These are phyloP conservation scores for Tetrapedia diversipes DNA, from an alignment of 2,888 invertebrate species.

Conservation along the genomic window DNA sequence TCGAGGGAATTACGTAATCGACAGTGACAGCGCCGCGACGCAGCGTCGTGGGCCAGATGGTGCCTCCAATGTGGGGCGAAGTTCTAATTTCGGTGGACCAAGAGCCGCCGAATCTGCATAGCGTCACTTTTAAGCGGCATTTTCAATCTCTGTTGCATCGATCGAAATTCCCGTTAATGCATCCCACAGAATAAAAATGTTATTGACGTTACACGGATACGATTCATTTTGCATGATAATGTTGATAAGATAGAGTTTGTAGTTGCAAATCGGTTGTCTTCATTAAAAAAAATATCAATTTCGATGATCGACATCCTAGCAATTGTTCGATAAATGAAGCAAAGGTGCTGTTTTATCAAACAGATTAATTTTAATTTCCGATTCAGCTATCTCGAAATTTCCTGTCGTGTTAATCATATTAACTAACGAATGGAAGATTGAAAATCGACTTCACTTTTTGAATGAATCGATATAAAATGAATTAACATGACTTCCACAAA, in stretches of 20 bases:
- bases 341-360: not conserved
- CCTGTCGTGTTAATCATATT: no score
- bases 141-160: conserved; percentile 44
- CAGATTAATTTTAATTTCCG: no score
- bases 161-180: conserved; percentile 22
- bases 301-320: not conserved
- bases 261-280: not conserved
- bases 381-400: no score
- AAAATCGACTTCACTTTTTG: no score
- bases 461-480: no score
- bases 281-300: not conserved
- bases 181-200: conserved; percentile 9
- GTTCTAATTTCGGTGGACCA: conserved; percentile 76
- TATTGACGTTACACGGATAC: no score
- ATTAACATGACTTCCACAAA: no score
- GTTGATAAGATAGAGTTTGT: not conserved
- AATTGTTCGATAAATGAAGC: not conserved
- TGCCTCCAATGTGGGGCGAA: conserved; percentile 66
- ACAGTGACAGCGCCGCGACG: conserved; percentile 60
- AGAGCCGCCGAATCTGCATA: conserved; percentile 54
- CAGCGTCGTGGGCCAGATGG: conserved; percentile 55
- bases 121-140: conserved; percentile 42
- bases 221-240: not conserved
- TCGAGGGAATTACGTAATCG: conserved; percentile 57
- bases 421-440: no score